Base-by-base conservation (phyloP, 2,888 invertebrate species). In the Andrena chrysosceles region DNA sequence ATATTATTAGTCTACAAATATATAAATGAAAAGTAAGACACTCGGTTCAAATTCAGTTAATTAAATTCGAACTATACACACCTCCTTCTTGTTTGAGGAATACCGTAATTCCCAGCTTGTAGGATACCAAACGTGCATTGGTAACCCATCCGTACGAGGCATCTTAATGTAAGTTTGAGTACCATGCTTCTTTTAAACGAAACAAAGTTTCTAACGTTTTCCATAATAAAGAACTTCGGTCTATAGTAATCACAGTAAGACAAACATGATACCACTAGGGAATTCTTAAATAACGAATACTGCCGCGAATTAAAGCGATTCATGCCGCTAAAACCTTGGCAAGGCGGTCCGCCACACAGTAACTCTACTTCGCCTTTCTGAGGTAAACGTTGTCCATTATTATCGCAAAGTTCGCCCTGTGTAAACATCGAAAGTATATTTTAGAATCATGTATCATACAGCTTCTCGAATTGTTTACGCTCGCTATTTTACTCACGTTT, bases 291-390 rank as follows among this genome's bases (percentile, higher is more conserved):
- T 85, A 96, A 95, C 1, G 98, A 97, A 93, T 98, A 97, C 88
- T 98, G 97, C 48, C 97, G 95, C 0, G 96, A 96, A 93, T 97
- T 98, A 93, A 98, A 98, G 74, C 98, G 95, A 93, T 98, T 98
- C 97, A 98, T 98, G 54, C 97, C 97, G 67, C 97, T 97, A 94
- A 98, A 98, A 3, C 98, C 98, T 94, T 98, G 98, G 91, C 98
- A 98, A 0, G 98, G 98, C 0, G 98, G 98, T 0, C 98, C 98
- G 5, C 98, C 98, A 91, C 97, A 97, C 62, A 98, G 94, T 83
- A 98, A 94, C 89, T 98, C 97, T 0, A 98, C 97, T 81, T 98
- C 97, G 0, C 97, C 97, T 91, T 96, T 96, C 92, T 95, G 94
- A 0, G 98, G 98, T 62, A 97, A 94, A 7, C 94, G 94, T 85